A percentile compares a stretch with the other conserved stretches of the same genome.
Conservation (phyloP, 1,140 invertebrate genomes). For the Druon quercuslanigerum region DNA sequence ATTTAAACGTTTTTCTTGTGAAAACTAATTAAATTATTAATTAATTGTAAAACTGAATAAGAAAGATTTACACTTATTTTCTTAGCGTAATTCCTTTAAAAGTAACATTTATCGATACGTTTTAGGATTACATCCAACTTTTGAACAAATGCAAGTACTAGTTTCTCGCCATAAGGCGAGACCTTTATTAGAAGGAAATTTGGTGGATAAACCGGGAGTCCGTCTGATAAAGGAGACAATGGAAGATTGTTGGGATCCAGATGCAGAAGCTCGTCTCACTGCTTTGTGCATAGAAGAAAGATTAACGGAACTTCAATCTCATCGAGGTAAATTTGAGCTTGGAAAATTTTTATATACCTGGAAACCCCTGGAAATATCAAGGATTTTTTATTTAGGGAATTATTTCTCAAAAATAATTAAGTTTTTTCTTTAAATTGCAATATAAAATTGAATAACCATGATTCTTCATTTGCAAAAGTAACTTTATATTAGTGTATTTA, state of each 20-base stretch:
- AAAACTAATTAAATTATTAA: too few species aligned
- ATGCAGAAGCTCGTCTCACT: constrained; percentile 93
- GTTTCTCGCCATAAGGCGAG: constrained; percentile 90
- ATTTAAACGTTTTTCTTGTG: too few species aligned
- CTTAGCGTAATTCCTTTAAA: background rate
- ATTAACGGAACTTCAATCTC: constrained; percentile 83
- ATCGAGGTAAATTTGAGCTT: constrained; percentile 65
- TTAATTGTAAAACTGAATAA: too few species aligned
- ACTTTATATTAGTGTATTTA: too few species aligned
- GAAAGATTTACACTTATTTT: too few species aligned
- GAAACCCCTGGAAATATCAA: too few species aligned
- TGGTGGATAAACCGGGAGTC: constrained; percentile 77
- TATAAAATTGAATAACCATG: too few species aligned
- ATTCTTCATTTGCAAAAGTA: too few species aligned
- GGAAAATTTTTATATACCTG: too few species aligned
- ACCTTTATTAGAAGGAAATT: constrained; percentile 83
- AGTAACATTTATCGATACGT: constrained; percentile 38
- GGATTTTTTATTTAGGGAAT: too few species aligned
- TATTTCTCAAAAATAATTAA: too few species aligned
- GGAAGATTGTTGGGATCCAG: constrained; percentile 96
- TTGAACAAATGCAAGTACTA: constrained; percentile 86
- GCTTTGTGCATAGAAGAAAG: constrained; percentile 93
- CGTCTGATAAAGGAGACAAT: constrained; percentile 90
- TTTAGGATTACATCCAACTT: constrained; percentile 81
- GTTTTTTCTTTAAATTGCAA: too few species aligned